Conservation (phyloP, 2,113 vertebrate genomes). For the Panthera tigris region DNA sequence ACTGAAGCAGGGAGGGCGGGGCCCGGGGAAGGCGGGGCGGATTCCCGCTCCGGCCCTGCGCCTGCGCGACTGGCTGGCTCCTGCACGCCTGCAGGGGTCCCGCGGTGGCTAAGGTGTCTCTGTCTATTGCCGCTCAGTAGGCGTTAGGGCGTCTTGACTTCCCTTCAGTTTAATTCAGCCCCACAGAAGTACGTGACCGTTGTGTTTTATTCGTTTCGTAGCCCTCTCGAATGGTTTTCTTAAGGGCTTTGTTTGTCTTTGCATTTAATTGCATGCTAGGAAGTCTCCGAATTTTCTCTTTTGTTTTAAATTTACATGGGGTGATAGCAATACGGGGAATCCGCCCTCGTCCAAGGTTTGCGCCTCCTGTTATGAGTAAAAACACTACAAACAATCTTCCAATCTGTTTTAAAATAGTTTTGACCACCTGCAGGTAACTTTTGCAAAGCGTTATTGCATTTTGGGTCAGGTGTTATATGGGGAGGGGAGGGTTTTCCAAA, state of each 20-base stretch:
- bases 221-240: not conserved
- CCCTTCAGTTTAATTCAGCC: not conserved
- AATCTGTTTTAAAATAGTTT: not conserved
- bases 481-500: not conserved
- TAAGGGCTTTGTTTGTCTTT: not conserved
- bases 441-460: not conserved
- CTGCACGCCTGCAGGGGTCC: fast-evolving
- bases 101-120: fast-evolving
- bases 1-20: no score
- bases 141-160: fast-evolving
- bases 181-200: not conserved
- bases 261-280: not conserved
- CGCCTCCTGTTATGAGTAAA: not conserved
- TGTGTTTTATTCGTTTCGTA: not conserved
- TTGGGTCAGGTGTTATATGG: not conserved
- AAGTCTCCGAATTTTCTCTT: not conserved
- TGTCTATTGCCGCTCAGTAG: fast-evolving
- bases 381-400: not conserved
- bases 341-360: not conserved
- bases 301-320: not conserved
- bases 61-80: not conserved
- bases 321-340: not conserved
- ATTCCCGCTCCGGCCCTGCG: not conserved
- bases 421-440: not conserved
- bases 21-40: not conserved